Percentiles rank a stretch among this genome's conserved stretches.
phyloP scores from a whole-genome alignment of 2,888 invertebrate species.

The Ischnura elegans region DNA sequence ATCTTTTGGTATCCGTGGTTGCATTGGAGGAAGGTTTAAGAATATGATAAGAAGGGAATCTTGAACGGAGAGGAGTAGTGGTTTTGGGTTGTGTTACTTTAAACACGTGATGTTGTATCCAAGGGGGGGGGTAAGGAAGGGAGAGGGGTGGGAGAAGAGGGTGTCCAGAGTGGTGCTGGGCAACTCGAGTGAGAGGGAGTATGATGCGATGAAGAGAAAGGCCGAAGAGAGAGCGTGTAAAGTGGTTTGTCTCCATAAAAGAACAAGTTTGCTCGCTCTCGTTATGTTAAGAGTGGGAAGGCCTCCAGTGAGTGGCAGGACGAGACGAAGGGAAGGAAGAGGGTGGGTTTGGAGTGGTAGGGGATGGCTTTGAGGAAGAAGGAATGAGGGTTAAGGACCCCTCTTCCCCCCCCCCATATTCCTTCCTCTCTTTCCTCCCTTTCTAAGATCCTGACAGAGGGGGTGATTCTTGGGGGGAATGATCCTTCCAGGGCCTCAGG shows the following conservation, averaged over 20 bases:
- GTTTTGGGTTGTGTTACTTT: background rate
- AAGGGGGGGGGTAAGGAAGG: background rate
- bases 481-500: background rate
- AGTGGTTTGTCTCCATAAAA: slow-evolving; percentile 60
- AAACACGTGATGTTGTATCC: background rate
- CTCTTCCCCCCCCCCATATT: no score
- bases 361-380: no score
- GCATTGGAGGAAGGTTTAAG: no score
- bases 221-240: background rate
- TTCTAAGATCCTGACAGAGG: background rate
- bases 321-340: background rate
- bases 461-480: background rate
- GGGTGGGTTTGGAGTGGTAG: background rate
- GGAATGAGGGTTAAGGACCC: background rate
- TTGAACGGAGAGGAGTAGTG: background rate
- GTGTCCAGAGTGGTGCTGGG: background rate
- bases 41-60: no score
- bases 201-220: background rate
- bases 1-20: no score
- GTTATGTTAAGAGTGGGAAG: background rate
- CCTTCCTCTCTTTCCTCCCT: no score
- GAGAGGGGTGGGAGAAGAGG: background rate
- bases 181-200: no score
- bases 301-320: background rate
- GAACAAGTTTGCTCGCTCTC: slow-evolving; percentile 43